A percentile compares a stretch with the other conserved stretches of the same genome.
phyloP scores from a whole-genome alignment of 2,888 invertebrate genomes.

The Mesochorus sp. region DNA sequence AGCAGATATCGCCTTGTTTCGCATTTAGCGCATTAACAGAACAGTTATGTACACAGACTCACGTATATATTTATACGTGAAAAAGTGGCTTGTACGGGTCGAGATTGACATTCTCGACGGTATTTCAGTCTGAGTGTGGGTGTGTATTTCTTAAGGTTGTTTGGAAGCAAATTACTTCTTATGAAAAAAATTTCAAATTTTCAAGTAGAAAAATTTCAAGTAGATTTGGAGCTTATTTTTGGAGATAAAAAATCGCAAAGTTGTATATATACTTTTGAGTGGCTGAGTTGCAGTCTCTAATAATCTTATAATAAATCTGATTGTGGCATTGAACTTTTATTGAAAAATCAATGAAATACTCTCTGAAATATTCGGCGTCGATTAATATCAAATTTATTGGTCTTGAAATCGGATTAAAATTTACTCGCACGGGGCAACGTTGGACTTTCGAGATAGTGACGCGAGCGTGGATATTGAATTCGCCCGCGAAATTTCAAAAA shows the following conservation, averaged over 20 bases:
- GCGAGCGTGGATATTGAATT: not conserved
- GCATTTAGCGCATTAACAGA: constrained; percentile 50
- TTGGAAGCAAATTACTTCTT: too few species aligned
- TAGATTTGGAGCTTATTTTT: constrained; percentile 17
- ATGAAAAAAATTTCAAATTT: too few species aligned
- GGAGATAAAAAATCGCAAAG: constrained; percentile 7
- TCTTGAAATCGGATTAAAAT: not conserved
- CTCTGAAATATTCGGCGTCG: constrained; percentile 35
- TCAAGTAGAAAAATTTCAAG: not conserved
- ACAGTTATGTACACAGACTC: constrained; percentile 38
- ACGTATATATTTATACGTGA: constrained; percentile 5
- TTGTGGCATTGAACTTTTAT: constrained; percentile 22
- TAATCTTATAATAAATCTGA: constrained; percentile 12
- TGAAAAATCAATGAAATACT: not conserved
- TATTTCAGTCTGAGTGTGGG: too few species aligned
- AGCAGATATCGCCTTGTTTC: constrained; percentile 42
- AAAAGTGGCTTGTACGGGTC: constrained; percentile 22
- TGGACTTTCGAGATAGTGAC: not conserved
- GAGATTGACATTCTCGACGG: constrained; percentile 36
- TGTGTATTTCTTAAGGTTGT: not conserved
- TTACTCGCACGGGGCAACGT: constrained; percentile 7
- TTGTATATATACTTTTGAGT: constrained; percentile 22
- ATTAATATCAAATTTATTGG: constrained; percentile 1
- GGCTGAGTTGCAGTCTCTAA: constrained; percentile 4
- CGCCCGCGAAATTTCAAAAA: constrained; percentile 21